These are phyloP conservation scores for Clusia tigrina DNA, from an alignment of 2,888 invertebrate species.

Conservation along the genomic window DNA sequence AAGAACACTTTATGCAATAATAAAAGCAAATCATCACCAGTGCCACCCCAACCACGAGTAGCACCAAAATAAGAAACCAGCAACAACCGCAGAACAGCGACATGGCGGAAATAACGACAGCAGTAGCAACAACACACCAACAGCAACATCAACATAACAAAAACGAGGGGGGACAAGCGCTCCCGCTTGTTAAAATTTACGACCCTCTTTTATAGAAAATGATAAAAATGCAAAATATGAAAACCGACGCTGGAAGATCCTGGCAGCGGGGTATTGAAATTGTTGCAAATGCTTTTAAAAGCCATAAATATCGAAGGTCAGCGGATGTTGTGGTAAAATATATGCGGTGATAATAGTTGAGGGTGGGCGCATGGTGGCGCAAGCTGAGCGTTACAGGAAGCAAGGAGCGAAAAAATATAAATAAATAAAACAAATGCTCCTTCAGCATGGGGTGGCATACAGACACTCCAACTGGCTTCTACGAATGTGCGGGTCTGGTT, in stretches of 20 bases:
- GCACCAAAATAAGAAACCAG: too few relatives aligned
- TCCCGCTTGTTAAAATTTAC: conserved; percentile 5
- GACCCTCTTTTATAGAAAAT: conserved; percentile 7
- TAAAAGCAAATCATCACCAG: too few relatives aligned
- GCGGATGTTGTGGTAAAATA: conserved; percentile 6
- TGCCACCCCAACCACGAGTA: too few relatives aligned
- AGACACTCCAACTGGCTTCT: too few relatives aligned
- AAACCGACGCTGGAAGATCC: too few relatives aligned
- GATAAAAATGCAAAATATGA: conserved; percentile 12
- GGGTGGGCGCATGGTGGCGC: not conserved
- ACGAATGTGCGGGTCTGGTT: not conserved
- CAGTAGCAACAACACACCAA: too few relatives aligned
- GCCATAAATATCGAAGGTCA: conserved; percentile 12
- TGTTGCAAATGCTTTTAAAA: conserved; percentile 1
- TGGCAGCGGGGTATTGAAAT: too few relatives aligned
- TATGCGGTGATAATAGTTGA: conserved; percentile 4
- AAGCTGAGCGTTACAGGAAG: not conserved
- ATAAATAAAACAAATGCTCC: too few relatives aligned
- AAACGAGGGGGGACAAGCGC: not conserved
- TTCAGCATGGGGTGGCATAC: too few relatives aligned
- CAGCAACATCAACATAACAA: not conserved
- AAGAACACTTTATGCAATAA: conserved; percentile 7
- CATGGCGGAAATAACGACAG: not conserved
- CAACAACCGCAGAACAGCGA: too few relatives aligned
- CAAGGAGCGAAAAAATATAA: too few relatives aligned